Base-by-base conservation (phyloP, 2,113 vertebrate genomes). In the Nothobranchius furzeri region DNA sequence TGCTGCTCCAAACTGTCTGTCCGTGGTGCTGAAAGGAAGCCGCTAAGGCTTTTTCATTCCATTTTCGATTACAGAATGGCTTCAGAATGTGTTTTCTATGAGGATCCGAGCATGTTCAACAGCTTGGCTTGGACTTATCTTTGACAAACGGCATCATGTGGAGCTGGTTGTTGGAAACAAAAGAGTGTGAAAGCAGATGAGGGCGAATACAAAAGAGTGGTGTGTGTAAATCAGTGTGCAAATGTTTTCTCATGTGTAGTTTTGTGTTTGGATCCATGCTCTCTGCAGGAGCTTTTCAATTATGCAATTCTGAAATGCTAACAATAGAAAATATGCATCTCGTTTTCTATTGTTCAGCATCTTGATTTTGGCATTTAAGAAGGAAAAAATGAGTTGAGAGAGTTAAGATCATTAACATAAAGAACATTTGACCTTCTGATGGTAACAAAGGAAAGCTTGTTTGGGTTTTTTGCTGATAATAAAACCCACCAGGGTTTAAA, bases 171-270 rank as follows among this genome's bases (percentile, higher is more conserved):
- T 61, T 63, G 52, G n/a, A 54, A 57, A 75, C 47, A 68, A 52
- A 61, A 61, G 50, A 64, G 61, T 68, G 67, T 79, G 75, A 88
- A 78, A 73, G 71, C 77, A 80, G 66, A 85, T 55, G 67, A 76
- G 25, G 70, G 68, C 67, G 59, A 76, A 45, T 62, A 65, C 12
- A 65, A 24, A 48, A 52, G 49, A 76, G 55, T 42, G 30, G 30
- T 15, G 49, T 17, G 47, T 59, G 54, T 64, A 64, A 85, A 82
- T 83, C 65, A 68, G 55, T 68, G 25, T n/a, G 17, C 25, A 53
- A 55, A 68, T 60, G 50, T 54, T 45, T 53, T 37, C 49, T 25
- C 64, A 57, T 58, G 54, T 37, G 13, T 25, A 53, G 60, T 25
- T 53, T 47, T 36, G 36, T 59, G 24, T 37, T 64, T 70, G 52